These are phyloP conservation scores for Mylabris sibirica DNA, from an alignment of 2,888 invertebrate species.

Conservation along the genomic window DNA sequence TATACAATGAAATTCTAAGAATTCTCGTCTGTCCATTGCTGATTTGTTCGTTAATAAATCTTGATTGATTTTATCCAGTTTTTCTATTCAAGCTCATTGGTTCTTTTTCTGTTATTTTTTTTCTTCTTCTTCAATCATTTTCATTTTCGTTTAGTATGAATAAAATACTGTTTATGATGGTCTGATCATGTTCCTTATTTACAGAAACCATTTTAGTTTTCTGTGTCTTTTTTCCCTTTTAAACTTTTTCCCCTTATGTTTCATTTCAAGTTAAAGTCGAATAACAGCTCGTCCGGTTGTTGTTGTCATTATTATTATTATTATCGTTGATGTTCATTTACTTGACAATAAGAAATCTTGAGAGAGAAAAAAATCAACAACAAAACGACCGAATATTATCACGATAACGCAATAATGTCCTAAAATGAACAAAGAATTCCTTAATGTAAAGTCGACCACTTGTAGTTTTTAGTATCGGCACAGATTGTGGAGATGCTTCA, in stretches of 20 bases:
- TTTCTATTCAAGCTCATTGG: not conserved
- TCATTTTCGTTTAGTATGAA: constrained; percentile 6
- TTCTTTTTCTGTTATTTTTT: not conserved
- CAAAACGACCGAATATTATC: not conserved
- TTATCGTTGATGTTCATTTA: not conserved
- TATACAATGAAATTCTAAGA: not conserved
- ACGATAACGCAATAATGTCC: not conserved
- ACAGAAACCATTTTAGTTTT: constrained; percentile 18
- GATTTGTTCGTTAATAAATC: constrained; percentile 5
- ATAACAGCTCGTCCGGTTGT: not conserved
- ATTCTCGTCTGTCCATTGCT: not conserved
- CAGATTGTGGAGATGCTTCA: no score
- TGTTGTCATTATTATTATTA: not conserved
- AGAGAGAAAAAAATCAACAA: not conserved
- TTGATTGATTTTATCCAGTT: not conserved
- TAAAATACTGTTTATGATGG: constrained; percentile 13
- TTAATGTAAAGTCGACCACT: not conserved
- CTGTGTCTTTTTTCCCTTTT: not conserved
- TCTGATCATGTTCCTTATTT: constrained; percentile 24
- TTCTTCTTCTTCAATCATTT: not conserved
- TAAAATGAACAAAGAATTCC: not conserved
- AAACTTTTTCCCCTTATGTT: not conserved
- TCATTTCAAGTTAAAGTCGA: constrained; percentile 2
- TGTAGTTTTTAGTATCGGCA: not conserved
- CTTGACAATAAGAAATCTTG: not conserved